Evolutionary conservation across 1,140 invertebrate genomes (phyloP).

Genomic region (Polypedilum pembai): DNA sequence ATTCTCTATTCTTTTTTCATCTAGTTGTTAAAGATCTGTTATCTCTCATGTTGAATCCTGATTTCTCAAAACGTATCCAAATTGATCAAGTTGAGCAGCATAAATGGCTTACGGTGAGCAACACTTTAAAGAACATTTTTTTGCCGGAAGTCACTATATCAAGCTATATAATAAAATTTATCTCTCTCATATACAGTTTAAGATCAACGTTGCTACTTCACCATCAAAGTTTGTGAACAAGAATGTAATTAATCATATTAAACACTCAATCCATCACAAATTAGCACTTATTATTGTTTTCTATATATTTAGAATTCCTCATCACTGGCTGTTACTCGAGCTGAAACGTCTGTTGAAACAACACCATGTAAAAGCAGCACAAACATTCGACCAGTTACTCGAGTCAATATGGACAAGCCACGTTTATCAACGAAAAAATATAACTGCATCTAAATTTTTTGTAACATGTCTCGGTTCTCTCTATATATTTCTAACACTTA

Average conservation of each 20-base stretch:
- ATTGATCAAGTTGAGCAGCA: neutral
- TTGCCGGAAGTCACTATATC: neutral
- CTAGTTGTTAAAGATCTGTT: neutral
- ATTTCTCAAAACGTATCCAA: neutral
- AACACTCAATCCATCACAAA: slow-evolving; percentile 23
- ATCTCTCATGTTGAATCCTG: neutral
- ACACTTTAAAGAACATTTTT: neutral
- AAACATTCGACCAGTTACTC: too few relatives aligned
- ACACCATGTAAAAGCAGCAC: too few relatives aligned
- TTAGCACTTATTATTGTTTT: neutral
- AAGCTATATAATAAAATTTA: neutral
- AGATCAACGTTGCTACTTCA: neutral
- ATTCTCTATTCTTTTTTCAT: neutral
- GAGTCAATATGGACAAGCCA: too few relatives aligned
- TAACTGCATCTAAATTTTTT: too few relatives aligned
- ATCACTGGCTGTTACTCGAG: neutral
- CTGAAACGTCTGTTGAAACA: neutral
- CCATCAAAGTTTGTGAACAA: neutral
- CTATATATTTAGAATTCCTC: neutral
- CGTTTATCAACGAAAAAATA: too few relatives aligned
- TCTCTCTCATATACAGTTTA: neutral
- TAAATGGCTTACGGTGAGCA: neutral
- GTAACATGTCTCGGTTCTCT: too few relatives aligned
- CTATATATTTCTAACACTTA: too few relatives aligned
- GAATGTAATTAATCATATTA: slow-evolving; percentile 26